Base-by-base conservation (phyloP, 1,140 invertebrate genomes). In the Arion vulgaris region DNA sequence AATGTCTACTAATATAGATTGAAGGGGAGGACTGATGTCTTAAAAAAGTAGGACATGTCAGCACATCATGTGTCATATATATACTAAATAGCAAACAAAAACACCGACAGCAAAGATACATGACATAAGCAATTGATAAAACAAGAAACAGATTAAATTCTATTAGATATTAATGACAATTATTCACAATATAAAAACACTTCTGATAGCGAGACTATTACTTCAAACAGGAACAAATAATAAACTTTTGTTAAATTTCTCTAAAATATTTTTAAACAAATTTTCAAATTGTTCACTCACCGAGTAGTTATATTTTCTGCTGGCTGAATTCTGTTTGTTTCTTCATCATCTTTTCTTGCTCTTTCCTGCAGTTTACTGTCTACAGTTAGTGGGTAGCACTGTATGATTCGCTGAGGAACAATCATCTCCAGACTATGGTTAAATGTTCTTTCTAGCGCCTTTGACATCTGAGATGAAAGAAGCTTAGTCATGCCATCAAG, bases 371-470 rank as follows among this genome's bases (percentile, higher is more conserved):
- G 38, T 34, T 80, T 80, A 17, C 41, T 57, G n/a, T 71, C 75
- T 19, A 17, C 78, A 36, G 45, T 82, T 49, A 90, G 75, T 0
- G 89, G 89, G 66, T 89, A 90, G 76, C 88, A 89, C 32, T 87
- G 83, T 53, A 89, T 66, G 23, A 85, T 85, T 34, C 85, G 86
- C 53, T 85, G 53, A 36, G 89, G 88, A 39, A 87, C 86, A 17
- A 84, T 83, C 53, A 88, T 32, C 66, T 90, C 87, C 51, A 90
- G 82, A 57, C 89, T 90, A 32, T 89, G 87, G 69, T 89, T 85
- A 84, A 90, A 90, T 15, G 87, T 88, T 38, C 86, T 84, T n/a
- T 88, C 86, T 36, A 86, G 81, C 78, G 86, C 87, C 74, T 90
- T 89, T 62, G 86, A 79, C 72, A 90, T 62, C 81, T 90, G 89